Base-by-base conservation (phyloP, 2,888 invertebrate species). In the Physocephala rufipes region DNA sequence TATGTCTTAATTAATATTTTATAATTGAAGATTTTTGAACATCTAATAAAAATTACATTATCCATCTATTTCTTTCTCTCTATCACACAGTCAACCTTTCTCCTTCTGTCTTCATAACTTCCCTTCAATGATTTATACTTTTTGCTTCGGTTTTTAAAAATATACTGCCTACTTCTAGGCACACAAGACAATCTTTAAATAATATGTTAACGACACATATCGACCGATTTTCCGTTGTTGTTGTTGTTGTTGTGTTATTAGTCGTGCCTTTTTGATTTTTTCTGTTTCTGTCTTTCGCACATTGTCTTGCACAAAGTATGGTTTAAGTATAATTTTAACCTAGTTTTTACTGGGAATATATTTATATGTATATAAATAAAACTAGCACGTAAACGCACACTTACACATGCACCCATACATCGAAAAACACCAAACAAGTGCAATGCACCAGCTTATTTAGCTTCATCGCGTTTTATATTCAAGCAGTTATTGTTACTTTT, bases 281-380 rank as follows among this genome's bases (percentile, higher is more conserved):
- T 55, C 5, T 36, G 4, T 36, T 36, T 36, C 5, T 36, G 36
- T 36, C 4, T 36, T 9, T 1, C 7, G 15, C 24, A 5, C 13
- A 47, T 47, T 24, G 47, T 49, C 21, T 53, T 19, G n/a, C 1
- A 21, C 21, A 21, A 1, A 21, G 19, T 19, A 1, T 53, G 53
- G 19, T 19, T 67, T 61, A 47, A 61, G 47, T 53, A 61, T 59
- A 59, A 67, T 59, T 67, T 67, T 67, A 67, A 67, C 67, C 67
- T 59, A 67, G 59, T 67, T 67, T 66, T 30, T 43, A 43, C 51
- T 30, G 51, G 51, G 28, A 26, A 16, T n/a, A n/a, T n/a, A n/a
- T n/a, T n/a, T n/a, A n/a, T n/a, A n/a, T n/a, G n/a, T n/a, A 53
- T 21, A 43, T 36, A 30, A 36, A 26, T 30, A 53, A n/a, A 53